These are phyloP conservation scores for Rhabdornis inornatus DNA, from an alignment of 2,113 vertebrate species.

Conservation along the genomic window DNA sequence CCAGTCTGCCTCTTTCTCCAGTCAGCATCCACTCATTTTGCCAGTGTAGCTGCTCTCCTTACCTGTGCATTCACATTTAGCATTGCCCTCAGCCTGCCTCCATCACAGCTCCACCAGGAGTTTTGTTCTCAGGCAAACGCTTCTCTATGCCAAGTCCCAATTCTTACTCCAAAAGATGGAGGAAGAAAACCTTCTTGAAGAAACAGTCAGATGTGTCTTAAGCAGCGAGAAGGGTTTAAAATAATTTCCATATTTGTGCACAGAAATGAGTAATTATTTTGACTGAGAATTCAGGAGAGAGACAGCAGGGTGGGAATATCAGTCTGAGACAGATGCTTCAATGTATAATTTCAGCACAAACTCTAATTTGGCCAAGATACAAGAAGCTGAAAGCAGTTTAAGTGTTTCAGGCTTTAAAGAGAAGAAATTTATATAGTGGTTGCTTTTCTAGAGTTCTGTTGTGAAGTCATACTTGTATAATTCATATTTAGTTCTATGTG, in stretches of 20 bases:
- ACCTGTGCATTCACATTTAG: neutral
- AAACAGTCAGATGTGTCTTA: neutral
- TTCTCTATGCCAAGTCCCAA: neutral
- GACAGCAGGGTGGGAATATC: neutral
- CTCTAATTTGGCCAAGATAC: neutral
- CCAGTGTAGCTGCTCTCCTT: neutral
- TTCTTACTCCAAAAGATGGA: neutral
- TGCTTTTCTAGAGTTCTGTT: neutral
- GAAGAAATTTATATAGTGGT: neutral
- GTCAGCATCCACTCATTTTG: neutral
- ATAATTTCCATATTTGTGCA: neutral
- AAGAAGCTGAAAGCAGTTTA: neutral
- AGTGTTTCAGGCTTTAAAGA: neutral
- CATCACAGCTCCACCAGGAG: neutral
- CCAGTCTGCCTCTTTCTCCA: neutral
- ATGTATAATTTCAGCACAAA: neutral
- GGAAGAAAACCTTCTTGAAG: neutral
- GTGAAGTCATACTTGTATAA: neutral
- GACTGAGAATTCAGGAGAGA: neutral
- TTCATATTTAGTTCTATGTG: neutral
- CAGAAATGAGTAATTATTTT: conserved; percentile 51
- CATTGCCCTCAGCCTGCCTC: neutral
- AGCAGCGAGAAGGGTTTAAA: neutral
- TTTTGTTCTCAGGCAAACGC: neutral
- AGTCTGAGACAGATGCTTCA: conserved; percentile 9